Base-by-base conservation (phyloP, 2,113 vertebrate genomes). In the Phaetusa simplex region DNA sequence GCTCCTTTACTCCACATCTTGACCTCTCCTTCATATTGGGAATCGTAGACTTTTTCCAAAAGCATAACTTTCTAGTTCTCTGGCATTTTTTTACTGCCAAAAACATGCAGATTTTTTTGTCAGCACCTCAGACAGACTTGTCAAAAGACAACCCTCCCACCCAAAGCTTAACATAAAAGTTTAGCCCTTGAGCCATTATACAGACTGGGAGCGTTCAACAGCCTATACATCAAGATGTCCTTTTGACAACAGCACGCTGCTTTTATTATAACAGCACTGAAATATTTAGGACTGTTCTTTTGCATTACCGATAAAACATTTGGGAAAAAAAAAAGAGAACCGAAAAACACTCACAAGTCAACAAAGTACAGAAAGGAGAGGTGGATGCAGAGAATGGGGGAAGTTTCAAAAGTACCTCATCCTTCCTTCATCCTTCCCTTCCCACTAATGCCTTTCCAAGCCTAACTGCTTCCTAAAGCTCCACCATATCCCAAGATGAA, bases 141-240 rank as follows among this genome's bases (percentile, higher is more conserved):
- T 45, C 73, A 74, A 58, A 91, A 86, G 43, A 66, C 24, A 93
- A 90, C 38, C 29, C n/a, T 70, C 77, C 77, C 59, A 59, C 12
- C 10, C 17, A 11, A 80, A 94, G 47, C 17, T 76, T 24, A 71
- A 58, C 24, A 49, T 27, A n/a, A 53, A 62, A n/a, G 26, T 64
- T 72, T 19, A 85, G 66, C 29, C 66, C 49, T 85, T 52, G 49
- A 92, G 70, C 47, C 74, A 76, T 61, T 69, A 43, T 8, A 76
- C 14, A 62, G 58, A 55, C n/a, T 21, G 32, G 27, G 42, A 69
- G 56, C 0, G 32, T 47, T 76, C 76, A 86, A 59, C 56, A 79
- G 43, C 23, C 40, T 64, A 2, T 62, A 34, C 23, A 12, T 38
- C 43, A 87, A 79, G 56, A 61, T 0, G 0, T 59, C 13, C 42